These are phyloP conservation scores for Pseudochirops corinnae DNA, from an alignment of 2,797 vertebrate genomes.

Conservation along the genomic window DNA sequence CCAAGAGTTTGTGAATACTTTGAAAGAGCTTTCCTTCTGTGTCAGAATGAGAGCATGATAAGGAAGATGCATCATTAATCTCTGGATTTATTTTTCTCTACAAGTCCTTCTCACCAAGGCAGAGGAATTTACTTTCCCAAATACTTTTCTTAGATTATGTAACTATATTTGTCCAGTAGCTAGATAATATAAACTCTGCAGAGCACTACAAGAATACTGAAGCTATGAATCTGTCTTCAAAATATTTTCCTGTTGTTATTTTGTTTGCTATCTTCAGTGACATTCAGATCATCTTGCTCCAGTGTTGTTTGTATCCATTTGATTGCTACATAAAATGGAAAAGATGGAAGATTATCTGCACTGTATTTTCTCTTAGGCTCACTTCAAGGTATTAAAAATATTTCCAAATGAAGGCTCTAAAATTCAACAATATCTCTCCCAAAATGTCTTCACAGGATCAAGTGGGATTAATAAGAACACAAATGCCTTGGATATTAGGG, in stretches of 20 bases:
- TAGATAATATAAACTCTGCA: conserved; percentile 41
- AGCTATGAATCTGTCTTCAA: conserved; percentile 1
- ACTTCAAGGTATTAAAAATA: conserved; percentile 23
- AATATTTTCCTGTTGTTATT: not conserved
- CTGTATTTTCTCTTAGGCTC: not conserved
- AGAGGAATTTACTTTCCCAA: not conserved
- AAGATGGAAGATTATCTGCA: conserved; percentile 13
- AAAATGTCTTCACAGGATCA: conserved; percentile 29
- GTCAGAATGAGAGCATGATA: conserved; percentile 17
- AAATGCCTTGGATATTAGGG: conserved; percentile 12
- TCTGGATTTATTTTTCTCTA: not conserved
- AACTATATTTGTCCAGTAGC: not conserved
- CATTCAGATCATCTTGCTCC: conserved; percentile 5
- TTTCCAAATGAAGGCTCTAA: conserved; percentile 7
- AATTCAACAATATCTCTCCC: conserved; percentile 26
- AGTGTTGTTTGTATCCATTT: conserved; percentile 26
- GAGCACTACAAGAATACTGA: conserved; percentile 6
- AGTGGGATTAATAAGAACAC: conserved; percentile 37
- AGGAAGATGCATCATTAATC: not conserved
- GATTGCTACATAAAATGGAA: conserved; percentile 40
- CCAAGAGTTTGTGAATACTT: not conserved
- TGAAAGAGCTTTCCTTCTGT: not conserved
- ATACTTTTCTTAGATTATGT: not conserved
- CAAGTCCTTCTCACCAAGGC: not conserved
- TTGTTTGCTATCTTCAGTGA: not conserved